Evolutionary conservation across 2,888 invertebrate species (phyloP).

Genomic region (Polyploca ridens): DNA sequence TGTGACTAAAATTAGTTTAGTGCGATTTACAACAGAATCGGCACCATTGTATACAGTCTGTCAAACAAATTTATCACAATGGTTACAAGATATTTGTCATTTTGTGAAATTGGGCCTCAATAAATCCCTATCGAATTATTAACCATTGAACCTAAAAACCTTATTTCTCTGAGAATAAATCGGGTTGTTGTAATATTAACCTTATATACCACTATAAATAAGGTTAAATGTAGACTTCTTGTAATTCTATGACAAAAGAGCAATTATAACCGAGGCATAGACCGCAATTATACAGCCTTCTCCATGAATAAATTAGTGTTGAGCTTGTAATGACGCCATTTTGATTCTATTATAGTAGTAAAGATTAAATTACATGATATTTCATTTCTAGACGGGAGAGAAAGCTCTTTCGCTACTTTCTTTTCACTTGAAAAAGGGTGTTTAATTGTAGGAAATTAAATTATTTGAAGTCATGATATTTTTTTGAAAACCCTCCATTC

Average conservation of each 20-base stretch:
- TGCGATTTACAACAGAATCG: too few species aligned
- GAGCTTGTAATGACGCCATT: constrained; percentile 31
- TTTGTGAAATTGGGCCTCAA: too few species aligned
- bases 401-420: not conserved
- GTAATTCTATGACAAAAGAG: constrained; percentile 38
- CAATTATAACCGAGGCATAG: constrained; percentile 39
- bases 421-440: not conserved
- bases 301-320: constrained; percentile 42
- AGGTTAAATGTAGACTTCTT: constrained; percentile 23
- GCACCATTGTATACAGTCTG: too few species aligned
- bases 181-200: not conserved
- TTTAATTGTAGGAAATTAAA: not conserved
- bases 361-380: constrained; percentile 3
- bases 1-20: too few species aligned
- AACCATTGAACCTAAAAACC: too few species aligned
- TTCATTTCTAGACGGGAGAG: not conserved
- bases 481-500: too few species aligned
- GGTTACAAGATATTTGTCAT: too few species aligned
- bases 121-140: too few species aligned
- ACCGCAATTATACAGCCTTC: constrained; percentile 44
- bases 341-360: constrained; percentile 25
- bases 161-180: too few species aligned
- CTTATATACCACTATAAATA: not conserved
- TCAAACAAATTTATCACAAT: too few species aligned
- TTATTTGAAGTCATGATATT: not conserved